These are phyloP conservation scores for Hoplostethus mediterraneus DNA, from an alignment of 2,797 vertebrate species.

Conservation along the genomic window DNA sequence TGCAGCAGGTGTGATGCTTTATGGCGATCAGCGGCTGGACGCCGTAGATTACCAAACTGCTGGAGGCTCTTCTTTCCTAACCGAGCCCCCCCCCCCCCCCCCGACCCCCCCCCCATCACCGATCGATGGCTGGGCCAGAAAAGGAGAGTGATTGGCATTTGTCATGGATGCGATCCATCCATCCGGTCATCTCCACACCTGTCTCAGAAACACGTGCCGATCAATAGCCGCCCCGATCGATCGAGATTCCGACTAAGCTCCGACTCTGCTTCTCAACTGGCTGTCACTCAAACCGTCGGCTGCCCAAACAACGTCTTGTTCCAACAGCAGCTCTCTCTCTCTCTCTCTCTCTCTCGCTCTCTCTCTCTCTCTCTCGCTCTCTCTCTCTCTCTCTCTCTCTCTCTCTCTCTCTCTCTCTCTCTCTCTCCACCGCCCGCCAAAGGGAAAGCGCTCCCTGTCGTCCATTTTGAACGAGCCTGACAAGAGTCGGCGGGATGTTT, in stretches of 20 bases:
- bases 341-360: conserved; percentile 65
- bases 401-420: conserved; percentile 62
- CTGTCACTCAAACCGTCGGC: conserved; percentile 74
- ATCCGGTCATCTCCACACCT: conserved; percentile 70
- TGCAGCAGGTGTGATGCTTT: too few species aligned
- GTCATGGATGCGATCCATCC: conserved; percentile 73
- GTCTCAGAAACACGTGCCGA: conserved; percentile 52
- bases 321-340: conserved; percentile 61
- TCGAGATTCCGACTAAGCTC: conserved; percentile 72
- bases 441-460: conserved; percentile 47
- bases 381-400: conserved; percentile 66
- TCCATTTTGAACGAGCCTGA: conserved; percentile 64
- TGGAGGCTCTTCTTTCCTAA: too few species aligned
- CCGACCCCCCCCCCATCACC: not conserved
- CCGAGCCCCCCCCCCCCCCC: too few species aligned
- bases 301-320: conserved; percentile 62
- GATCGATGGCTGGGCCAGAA: conserved; percentile 53
- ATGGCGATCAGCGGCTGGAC: too few species aligned
- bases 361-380: conserved; percentile 62
- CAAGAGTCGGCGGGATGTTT: conserved; percentile 43
- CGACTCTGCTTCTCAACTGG: conserved; percentile 54
- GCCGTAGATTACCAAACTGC: too few species aligned
- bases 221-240: conserved; percentile 76
- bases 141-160: conserved; percentile 72
- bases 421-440: conserved; percentile 57